Evolutionary conservation across 2,113 vertebrate genomes (phyloP).

Genomic region (Tragulus kanchil): DNA sequence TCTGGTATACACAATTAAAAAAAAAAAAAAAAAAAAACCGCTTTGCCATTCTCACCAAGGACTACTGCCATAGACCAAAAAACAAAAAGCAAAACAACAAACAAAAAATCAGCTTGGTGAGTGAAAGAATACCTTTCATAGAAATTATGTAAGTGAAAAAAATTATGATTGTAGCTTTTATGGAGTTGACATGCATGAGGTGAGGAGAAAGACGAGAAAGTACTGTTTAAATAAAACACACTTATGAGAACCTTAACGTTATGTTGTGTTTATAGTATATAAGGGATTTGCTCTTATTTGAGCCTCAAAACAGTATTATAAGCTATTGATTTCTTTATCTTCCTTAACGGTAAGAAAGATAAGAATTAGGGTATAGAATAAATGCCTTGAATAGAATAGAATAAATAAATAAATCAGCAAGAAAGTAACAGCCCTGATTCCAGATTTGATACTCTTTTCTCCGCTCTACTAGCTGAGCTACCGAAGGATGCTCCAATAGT

Average conservation of each 20-base stretch:
- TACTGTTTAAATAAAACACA: slow-evolving; percentile 33
- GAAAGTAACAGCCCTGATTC: not conserved
- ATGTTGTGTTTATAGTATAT: not conserved
- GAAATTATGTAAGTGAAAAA: not conserved
- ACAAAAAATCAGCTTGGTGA: not conserved
- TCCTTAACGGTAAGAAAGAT: not conserved
- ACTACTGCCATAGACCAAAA: not conserved
- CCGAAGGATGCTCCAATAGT: not conserved
- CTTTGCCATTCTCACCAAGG: not conserved
- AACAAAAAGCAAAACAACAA: not conserved
- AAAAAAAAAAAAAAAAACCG: not conserved
- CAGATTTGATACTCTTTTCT: not conserved
- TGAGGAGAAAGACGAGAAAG: not conserved
- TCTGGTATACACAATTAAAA: not conserved
- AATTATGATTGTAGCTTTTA: not conserved
- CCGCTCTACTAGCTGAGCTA: no score
- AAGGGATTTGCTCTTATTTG: not conserved
- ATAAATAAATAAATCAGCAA: not conserved
- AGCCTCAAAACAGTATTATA: not conserved
- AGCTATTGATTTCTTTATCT: not conserved
- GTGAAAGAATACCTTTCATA: not conserved
- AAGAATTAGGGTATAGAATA: not conserved
- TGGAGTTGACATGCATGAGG: not conserved
- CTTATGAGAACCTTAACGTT: not conserved
- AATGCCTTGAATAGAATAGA: not conserved